Base-by-base conservation (phyloP, 2,797 vertebrate species). In the Sphaeramia orbicularis region DNA sequence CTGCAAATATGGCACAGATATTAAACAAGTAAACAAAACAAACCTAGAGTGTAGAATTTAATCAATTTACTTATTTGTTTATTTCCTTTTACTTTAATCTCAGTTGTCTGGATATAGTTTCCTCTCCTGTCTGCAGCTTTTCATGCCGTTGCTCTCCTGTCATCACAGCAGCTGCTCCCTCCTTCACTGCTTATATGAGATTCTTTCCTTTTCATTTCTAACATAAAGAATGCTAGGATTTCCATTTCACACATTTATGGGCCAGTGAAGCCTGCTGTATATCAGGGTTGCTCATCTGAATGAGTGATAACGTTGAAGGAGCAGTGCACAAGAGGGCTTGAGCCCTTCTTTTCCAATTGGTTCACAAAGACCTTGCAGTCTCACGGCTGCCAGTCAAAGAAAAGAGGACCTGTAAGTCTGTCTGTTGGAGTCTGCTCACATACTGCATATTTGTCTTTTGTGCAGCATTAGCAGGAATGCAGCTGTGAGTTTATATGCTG, bases 181-280 rank as follows among this genome's bases (percentile, higher is more conserved):
- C 24, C 42, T 44, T 37, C 24, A 36, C 6, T 52, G 38, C 15
- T 8, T 10, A 44, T 32, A 56, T 71, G 57, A 54, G 10, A 9
- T 19, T 15, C 24, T 38, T 48, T 13, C 15, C 10, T 63, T 58
- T 71, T 58, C 6, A 61, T 59, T 55, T 55, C 16, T 9, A 59
- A 43, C 51, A 67, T 35, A 71, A 58, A 82, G 16, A 19, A 11
- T 12, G 7, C 36, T 7, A 40, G 43, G 19, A 51, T 61, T 71
- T 74, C 48, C 47, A 62, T 78, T 71, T 69, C 45, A 59, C 59
- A 65, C 40, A 12, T 60, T 58, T 50, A 45, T 47, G 36, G 36
- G 48, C 41, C 7, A 30, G 44, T 62, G 75, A 69, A 58, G 68
- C 65, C 74, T 45, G 27, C 27, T 7, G 48, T 50, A 24, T 47